Conservation (phyloP, 2,113 vertebrate genomes). For the Todiramphus chloris region DNA sequence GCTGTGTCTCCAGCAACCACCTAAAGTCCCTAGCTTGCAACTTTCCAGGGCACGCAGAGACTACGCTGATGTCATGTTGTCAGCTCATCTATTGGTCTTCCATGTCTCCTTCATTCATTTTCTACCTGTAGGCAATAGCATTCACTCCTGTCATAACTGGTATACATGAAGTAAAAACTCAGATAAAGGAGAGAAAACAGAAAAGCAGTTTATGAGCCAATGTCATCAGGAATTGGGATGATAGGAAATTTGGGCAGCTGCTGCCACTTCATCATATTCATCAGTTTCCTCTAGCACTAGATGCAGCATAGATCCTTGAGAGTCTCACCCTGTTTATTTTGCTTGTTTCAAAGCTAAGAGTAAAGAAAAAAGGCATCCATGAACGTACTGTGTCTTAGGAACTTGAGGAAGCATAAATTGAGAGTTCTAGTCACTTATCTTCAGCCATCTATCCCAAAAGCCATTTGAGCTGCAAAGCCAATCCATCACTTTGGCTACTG, state of each 20-base stretch:
- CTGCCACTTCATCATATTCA: background rate
- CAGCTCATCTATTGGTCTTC: background rate
- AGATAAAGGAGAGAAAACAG: background rate
- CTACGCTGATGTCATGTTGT: background rate
- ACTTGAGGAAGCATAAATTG: background rate
- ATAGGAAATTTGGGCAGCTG: background rate
- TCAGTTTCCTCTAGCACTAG: background rate
- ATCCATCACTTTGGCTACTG: constrained; percentile 13
- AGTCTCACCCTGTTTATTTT: background rate
- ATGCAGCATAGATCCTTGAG: background rate
- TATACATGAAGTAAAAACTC: background rate
- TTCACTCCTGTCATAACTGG: background rate
- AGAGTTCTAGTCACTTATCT: background rate
- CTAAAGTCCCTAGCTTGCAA: background rate
- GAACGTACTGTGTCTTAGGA: background rate
- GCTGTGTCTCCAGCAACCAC: background rate
- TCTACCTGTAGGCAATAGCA: background rate
- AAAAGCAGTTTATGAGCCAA: background rate
- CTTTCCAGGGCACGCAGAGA: background rate
- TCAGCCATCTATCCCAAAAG: background rate
- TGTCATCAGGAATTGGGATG: background rate
- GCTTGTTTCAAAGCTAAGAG: background rate
- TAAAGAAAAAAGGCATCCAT: background rate
- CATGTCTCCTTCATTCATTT: background rate
- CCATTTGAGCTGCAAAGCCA: background rate